Base-by-base conservation (phyloP, 2,888 invertebrate genomes). In the Leptopilina syphax region DNA sequence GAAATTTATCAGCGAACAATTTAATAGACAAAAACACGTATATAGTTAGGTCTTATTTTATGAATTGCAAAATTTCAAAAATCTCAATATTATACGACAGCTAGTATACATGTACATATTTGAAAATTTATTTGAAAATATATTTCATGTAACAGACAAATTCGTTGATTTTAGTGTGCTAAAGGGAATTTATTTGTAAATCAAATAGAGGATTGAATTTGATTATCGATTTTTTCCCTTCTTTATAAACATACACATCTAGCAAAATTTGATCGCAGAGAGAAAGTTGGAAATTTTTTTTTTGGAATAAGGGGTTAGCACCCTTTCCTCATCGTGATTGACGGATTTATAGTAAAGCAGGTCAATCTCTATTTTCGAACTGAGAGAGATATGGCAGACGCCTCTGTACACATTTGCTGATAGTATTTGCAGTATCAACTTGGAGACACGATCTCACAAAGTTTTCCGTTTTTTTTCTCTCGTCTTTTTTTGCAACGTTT, bases 331-430 rank as follows among this genome's bases (percentile, higher is more conserved):
- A 50, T 81, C 57, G 65, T 82, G 84, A 82, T 82, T 83, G 82
- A 83, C 79, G 81, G 80, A 81, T 81, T 82, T 77, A 81, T 77
- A 79, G 79, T 65, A 79, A 86, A 86, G 76, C 84, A 81, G 85
- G 85, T 86, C 84, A 86, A 85, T 86, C 82, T 83, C 82, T 86
- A 85, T 85, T 84, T 85, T 82, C 83, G 82, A 82, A 76, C 79
- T 77, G 73, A 67, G 66, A 67, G 79, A 76, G 47, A 68, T 63
- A 47, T 67, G 79, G 73, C 77, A 73, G 50, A 79, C 65, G 77
- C 63, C 54, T 78, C 12, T 50, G 10, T 66, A 77, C 70, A 73
- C 54, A 73, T 73, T 73, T 73, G 54, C 70, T 50, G 57, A 78
- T 70, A 78, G 47, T 50, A 60, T 78, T 76, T 79, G 47, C 79